Evolutionary conservation across 2,797 vertebrate genomes (phyloP), one percentile per base, ranked within the genome.

Genomic region (Chloroceryle amazona): DNA sequence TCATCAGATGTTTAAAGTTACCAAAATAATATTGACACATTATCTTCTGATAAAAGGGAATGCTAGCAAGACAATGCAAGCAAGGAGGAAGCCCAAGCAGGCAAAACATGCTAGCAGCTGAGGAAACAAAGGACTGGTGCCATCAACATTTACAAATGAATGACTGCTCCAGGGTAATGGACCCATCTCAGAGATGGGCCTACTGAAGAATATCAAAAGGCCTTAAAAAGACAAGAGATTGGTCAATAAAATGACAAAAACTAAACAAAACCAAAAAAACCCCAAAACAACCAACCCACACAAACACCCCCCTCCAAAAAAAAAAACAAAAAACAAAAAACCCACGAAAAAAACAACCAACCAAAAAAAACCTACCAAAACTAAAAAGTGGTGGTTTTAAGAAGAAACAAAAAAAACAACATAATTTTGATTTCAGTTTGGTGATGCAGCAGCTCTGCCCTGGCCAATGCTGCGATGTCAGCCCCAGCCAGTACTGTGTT

Each of bases 71-170:
- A 68, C 41, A 89, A 89, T 58, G 41, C 46, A 91, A 18, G 8
- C 26, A 86, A 72, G 35, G 9, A 47, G 11, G 19, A 79, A 15
- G 7, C 42, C 22, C 18, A 31, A 37, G 62, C 37, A 33, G 16
- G 19, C 20, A 2, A 39, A 31, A 52, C 25, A 26, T 3, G 17
- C 26, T 6, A 22, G 1, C 0, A 0, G 9, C 37, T 86, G 52
- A 42, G 11, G 41, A 58, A 41, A 20, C 37, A 74, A 63, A 31
- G 39, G 6, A 55, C 41, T 49, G 46, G 14, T 19, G n/a, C 33
- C 42, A 86, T 11, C 26, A 79, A 6, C 46, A 65, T 65, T 29
- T 81, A 60, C 78, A 89, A 75, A n/a, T 37, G 7, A 93, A 25
- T 61, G 10, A 39, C n/a, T 58, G 55, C 42, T 57, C 44, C 21